Evolutionary conservation across 2,888 invertebrate genomes (phyloP).

Genomic region (Abrostola triplasia): DNA sequence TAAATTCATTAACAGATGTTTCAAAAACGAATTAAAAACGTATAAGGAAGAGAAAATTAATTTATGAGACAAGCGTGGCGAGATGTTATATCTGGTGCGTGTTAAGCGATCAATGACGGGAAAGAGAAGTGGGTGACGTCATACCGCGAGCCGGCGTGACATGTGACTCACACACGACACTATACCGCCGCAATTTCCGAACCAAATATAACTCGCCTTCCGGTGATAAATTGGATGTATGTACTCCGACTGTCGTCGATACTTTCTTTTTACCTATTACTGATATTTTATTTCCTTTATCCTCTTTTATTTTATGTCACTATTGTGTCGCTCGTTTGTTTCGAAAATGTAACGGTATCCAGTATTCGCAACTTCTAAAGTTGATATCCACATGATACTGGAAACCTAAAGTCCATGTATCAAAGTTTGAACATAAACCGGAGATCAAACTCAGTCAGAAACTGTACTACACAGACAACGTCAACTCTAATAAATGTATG

Average conservation of each 20-base stretch:
- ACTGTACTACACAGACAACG: slow-evolving; percentile 36
- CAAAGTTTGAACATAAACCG: slow-evolving; percentile 49
- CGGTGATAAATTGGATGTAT: slow-evolving; percentile 55
- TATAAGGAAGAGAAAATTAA: slow-evolving; percentile 53
- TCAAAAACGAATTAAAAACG: slow-evolving; percentile 50
- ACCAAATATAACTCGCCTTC: slow-evolving; percentile 58
- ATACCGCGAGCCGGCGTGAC: slow-evolving; percentile 34
- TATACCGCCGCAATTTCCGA: slow-evolving; percentile 56
- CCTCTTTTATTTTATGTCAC: slow-evolving; percentile 1
- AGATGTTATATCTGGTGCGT: slow-evolving; percentile 53
- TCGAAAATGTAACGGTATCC: neutral
- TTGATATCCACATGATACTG: slow-evolving; percentile 5
- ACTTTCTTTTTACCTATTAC: slow-evolving; percentile 14
- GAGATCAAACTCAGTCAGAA: slow-evolving; percentile 39
- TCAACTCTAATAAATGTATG: slow-evolving; percentile 51
- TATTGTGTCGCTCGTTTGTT: slow-evolving; percentile 2
- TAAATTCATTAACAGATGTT: slow-evolving; percentile 48
- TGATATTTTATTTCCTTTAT: slow-evolving; percentile 1
- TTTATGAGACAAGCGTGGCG: slow-evolving; percentile 52
- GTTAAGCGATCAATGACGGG: slow-evolving; percentile 58
- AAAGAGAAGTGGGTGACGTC: slow-evolving; percentile 47
- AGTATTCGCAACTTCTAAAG: neutral
- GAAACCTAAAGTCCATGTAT: slow-evolving; percentile 40
- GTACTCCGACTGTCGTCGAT: slow-evolving; percentile 21
- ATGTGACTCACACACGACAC: slow-evolving; percentile 53